Base-by-base conservation (phyloP, 1,140 invertebrate genomes). In the Monomorium pharaonis region DNA sequence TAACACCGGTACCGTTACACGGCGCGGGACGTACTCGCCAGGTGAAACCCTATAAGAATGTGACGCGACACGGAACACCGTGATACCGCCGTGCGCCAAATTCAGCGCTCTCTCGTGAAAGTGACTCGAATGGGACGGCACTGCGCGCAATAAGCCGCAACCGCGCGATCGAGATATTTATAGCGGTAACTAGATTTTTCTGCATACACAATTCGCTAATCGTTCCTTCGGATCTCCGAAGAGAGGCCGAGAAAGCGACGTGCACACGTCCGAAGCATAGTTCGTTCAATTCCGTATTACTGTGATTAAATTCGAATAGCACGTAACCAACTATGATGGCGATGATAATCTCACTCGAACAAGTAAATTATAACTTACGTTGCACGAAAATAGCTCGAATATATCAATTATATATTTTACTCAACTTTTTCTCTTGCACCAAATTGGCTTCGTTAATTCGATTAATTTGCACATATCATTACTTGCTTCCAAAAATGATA, bases 1-100 rank as follows among this genome's bases (percentile, higher is more conserved):
- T 92, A 93, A 94, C 87, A 69, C 49, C 76, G 18, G 91, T 94
- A 92, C 94, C 94, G 94, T 94, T 94, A 94, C 78, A 87, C 42
- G n/a, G n/a, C 54, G 24, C 54, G 33, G 16, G 56, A 75, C 63
- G 58, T 56, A 30, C 51, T 33, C 85, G 76, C 27, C 90, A 87
- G 90, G 90, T 86, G 90, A 93, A 94, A 92, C 92, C 83, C 92
- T 87, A 88, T 90, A 92, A 92, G 86, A 88, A 87, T 90, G 76
- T 65, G 72, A 70, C 86, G 72, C 75, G 88, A 90, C 67, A 86
- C 78, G 84, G 60, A 60, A 16, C 63, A 47, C 58, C 86, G 62
- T 60, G 69, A 85, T 67, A 83, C 74, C 86, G 54, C 75, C 63
- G 58, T 85, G 49, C 84, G 81, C 70, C 87, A 89, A 92, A 92